phyloP scores from a whole-genome alignment of 2,797 vertebrate species.

The Prunella strophiata region DNA sequence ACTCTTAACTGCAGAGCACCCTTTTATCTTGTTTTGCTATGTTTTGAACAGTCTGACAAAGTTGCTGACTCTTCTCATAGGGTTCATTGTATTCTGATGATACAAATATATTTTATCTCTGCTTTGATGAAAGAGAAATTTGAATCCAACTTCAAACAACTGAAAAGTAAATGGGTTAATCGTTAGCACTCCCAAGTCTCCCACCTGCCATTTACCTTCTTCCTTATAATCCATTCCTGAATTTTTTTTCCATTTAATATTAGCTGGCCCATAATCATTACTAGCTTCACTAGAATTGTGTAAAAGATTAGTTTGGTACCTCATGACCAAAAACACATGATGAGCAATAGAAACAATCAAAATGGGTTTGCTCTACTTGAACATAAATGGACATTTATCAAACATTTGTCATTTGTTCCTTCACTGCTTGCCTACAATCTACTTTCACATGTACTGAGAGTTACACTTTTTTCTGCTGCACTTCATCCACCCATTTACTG shows the following conservation, averaged over 20 bases:
- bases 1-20: background rate
- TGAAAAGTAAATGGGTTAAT: slow-evolving; percentile 16
- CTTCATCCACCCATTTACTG: background rate
- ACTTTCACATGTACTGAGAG: background rate
- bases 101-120: background rate
- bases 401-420: background rate
- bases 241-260: background rate
- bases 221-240: background rate
- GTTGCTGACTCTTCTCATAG: background rate
- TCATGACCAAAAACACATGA: background rate
- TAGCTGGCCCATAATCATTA: background rate
- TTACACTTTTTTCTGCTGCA: background rate
- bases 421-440: background rate
- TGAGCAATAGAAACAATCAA: background rate
- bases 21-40: background rate
- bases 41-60: background rate
- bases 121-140: background rate
- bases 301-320: background rate
- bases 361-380: background rate
- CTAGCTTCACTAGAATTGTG: background rate
- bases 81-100: background rate
- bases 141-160: background rate
- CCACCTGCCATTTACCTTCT: background rate
- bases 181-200: background rate
- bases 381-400: background rate